Evolutionary conservation across 1,140 invertebrate genomes (phyloP).

Genomic region (Chrysoperla carnea): DNA sequence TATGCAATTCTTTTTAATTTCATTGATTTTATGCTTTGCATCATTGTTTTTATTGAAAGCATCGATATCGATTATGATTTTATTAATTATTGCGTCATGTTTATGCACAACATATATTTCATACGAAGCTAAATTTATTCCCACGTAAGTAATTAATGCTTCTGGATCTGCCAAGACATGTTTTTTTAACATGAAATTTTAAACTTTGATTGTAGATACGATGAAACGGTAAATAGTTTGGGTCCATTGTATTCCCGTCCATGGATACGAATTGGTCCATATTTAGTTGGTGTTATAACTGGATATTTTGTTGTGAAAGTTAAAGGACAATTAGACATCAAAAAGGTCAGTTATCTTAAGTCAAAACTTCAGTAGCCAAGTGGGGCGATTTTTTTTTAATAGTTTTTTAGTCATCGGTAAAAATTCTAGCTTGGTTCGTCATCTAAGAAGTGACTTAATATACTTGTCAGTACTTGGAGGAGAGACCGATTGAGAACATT

Average conservation of each 20-base stretch:
- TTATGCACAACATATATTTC: conserved; percentile 9
- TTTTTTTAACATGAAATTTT: no score
- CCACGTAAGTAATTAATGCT: conserved; percentile 22
- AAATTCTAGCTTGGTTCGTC: no score
- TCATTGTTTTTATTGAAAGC: conserved; percentile 18
- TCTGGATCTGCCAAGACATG: no score
- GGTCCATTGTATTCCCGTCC: conserved; percentile 26
- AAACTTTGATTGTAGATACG: conserved; percentile 13
- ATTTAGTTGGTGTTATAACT: conserved; percentile 27
- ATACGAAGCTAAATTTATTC: conserved; percentile 21
- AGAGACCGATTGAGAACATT: no score
- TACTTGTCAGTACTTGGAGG: no score
- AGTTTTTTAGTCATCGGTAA: no score
- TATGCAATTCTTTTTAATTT: conserved; percentile 56
- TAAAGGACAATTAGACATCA: conserved; percentile 19
- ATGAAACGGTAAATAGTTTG: conserved; percentile 21
- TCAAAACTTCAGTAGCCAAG: no score
- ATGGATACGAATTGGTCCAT: conserved; percentile 29
- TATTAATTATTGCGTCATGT: conserved; percentile 13
- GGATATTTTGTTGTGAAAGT: conserved; percentile 22
- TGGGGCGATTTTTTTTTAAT: no score
- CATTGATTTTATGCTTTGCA: conserved; percentile 7
- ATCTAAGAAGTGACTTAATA: no score
- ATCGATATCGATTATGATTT: conserved; percentile 17
- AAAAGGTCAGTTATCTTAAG: conserved; percentile 15